These are phyloP conservation scores for Phaenicophaeus curvirostris DNA, from an alignment of 2,797 vertebrate genomes.

Conservation along the genomic window DNA sequence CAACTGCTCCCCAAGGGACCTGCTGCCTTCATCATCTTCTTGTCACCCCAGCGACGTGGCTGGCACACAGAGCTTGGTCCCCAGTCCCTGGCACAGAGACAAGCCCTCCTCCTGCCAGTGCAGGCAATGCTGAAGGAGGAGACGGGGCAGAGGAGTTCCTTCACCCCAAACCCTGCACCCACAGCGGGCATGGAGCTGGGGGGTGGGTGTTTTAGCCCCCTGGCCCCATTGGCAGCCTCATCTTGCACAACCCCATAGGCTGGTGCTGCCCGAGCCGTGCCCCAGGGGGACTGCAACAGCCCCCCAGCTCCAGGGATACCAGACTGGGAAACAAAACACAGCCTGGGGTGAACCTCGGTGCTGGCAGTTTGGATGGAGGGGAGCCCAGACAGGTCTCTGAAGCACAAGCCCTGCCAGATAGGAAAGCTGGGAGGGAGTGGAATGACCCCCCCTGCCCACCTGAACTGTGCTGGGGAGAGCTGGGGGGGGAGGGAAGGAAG, in stretches of 20 bases:
- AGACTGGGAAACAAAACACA: neutral
- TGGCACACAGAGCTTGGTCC: neutral
- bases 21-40: neutral
- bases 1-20: neutral
- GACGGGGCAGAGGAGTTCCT: neutral
- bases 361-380: neutral
- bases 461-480: neutral
- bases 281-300: rapidly evolving
- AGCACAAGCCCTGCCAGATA: neutral
- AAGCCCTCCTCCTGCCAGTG: neutral
- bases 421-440: neutral
- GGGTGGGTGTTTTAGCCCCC: neutral
- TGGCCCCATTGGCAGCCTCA: neutral
- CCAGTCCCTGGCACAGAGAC: rapidly evolving
- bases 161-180: neutral
- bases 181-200: neutral
- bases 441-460: rapidly evolving
- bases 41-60: neutral
- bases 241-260: rapidly evolving
- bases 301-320: neutral
- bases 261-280: neutral
- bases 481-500: rapidly evolving
- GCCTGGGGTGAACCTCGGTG: neutral
- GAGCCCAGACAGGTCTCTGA: neutral
- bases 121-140: neutral